These are phyloP conservation scores for Ophion costatus DNA, from an alignment of 2,888 invertebrate species.

Conservation along the genomic window DNA sequence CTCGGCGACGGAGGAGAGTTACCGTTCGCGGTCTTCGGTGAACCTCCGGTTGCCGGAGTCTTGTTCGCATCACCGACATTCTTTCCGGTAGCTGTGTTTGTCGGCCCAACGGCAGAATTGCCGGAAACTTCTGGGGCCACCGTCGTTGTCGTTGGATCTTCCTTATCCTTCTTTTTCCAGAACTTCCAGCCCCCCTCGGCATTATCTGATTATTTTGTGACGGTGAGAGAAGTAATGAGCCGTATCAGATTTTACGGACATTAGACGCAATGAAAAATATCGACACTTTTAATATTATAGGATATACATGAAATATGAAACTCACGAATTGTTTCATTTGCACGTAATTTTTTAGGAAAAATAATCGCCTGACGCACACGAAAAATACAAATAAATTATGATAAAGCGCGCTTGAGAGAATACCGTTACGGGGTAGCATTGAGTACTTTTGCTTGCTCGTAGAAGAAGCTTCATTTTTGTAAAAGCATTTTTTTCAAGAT, in stretches of 20 bases:
- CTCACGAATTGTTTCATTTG: neutral
- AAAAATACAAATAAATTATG: too few relatives aligned
- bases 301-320: neutral
- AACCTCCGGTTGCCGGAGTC: conserved; percentile 14
- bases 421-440: too few relatives aligned
- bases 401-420: neutral
- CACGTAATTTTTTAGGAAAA: neutral
- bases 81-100: neutral
- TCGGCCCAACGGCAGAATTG: neutral
- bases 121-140: conserved; percentile 48
- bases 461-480: too few relatives aligned
- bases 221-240: neutral
- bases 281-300: neutral
- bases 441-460: too few relatives aligned
- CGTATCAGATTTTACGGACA: neutral
- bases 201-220: conserved; percentile 61
- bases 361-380: too few relatives aligned
- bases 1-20: conserved; percentile 14
- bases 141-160: conserved; percentile 68
- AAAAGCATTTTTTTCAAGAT: too few relatives aligned
- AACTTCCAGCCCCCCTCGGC: conserved; percentile 80
- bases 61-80: conserved; percentile 44
- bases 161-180: conserved; percentile 76
- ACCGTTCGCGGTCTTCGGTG: conserved; percentile 3
- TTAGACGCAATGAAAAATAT: neutral